These are phyloP conservation scores for Geococcyx californianus DNA, from an alignment of 2,113 vertebrate genomes.

Conservation along the genomic window DNA sequence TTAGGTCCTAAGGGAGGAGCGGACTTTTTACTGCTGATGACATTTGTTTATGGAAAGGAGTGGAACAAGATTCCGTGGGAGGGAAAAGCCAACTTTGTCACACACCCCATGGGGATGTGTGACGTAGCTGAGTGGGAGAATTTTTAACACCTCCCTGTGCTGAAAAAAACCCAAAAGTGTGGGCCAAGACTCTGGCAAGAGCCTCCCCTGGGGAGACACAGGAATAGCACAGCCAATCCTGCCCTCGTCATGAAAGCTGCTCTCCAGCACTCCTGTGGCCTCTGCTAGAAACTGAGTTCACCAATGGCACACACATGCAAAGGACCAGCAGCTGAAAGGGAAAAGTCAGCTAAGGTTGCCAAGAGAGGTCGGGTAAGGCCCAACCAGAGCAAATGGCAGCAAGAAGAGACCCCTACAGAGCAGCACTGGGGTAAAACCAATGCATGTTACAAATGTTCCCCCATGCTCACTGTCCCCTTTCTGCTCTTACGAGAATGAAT, in stretches of 20 bases:
- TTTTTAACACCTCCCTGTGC: conserved; percentile 4
- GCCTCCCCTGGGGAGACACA: neutral
- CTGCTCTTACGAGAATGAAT: neutral
- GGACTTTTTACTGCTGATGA: neutral
- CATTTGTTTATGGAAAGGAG: neutral
- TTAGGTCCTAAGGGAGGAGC: neutral
- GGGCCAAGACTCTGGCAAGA: neutral
- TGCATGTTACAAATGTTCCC: rapidly evolving
- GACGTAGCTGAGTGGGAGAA: conserved; percentile 36
- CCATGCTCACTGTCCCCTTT: neutral
- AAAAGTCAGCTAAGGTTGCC: conserved; percentile 11
- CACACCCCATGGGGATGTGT: neutral
- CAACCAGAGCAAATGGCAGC: neutral
- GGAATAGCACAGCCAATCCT: conserved; percentile 31
- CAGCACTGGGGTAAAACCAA: neutral
- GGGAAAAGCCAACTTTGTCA: neutral
- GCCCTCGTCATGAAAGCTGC: neutral
- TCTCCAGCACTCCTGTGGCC: neutral
- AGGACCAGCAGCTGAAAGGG: neutral
- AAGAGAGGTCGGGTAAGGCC: neutral
- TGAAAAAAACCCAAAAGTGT: neutral
- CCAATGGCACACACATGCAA: neutral
- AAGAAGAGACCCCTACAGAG: neutral
- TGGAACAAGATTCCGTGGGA: neutral
- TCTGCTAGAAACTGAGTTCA: neutral